A percentile compares a stretch with the other conserved stretches of the same genome.
phyloP scores from a whole-genome alignment of 2,888 invertebrate species.

The Lasius fuliginosus region DNA sequence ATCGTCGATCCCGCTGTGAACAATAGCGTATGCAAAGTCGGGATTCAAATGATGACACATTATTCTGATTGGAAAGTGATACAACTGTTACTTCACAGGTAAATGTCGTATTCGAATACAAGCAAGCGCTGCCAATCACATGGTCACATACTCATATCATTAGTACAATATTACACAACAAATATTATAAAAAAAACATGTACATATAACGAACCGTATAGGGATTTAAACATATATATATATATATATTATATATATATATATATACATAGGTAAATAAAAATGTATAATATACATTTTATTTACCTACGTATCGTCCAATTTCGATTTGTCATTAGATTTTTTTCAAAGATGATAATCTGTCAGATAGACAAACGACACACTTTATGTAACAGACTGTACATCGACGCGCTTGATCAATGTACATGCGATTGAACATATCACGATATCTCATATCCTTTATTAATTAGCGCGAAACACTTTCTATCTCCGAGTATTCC shows the following conservation, averaged over 20 bases:
- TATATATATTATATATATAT: no score
- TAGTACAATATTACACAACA: neutral
- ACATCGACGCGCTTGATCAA: neutral
- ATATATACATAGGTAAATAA: no score
- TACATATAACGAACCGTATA: neutral
- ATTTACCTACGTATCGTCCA: neutral
- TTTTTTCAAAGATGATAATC: neutral
- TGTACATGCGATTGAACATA: neutral
- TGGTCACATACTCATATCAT: neutral
- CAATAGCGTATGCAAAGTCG: slow-evolving; percentile 55
- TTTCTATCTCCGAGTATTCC: neutral
- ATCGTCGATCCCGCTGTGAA: slow-evolving; percentile 47
- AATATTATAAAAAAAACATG: neutral
- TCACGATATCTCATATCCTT: slow-evolving; percentile 12
- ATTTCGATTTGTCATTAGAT: neutral
- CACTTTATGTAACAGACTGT: neutral
- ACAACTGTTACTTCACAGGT: slow-evolving; percentile 29
- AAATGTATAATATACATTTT: no score
- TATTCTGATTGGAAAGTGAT: slow-evolving; percentile 23
- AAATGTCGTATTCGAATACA: slow-evolving; percentile 1
- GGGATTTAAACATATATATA: neutral
- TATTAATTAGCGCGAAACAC: slow-evolving; percentile 28
- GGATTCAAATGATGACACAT: slow-evolving; percentile 42
- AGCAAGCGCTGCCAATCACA: neutral
- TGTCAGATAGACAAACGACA: neutral